Percentiles rank a stretch among this genome's conserved stretches.
Conservation (phyloP, 2,113 vertebrate species). For the Isichthys henryi region DNA sequence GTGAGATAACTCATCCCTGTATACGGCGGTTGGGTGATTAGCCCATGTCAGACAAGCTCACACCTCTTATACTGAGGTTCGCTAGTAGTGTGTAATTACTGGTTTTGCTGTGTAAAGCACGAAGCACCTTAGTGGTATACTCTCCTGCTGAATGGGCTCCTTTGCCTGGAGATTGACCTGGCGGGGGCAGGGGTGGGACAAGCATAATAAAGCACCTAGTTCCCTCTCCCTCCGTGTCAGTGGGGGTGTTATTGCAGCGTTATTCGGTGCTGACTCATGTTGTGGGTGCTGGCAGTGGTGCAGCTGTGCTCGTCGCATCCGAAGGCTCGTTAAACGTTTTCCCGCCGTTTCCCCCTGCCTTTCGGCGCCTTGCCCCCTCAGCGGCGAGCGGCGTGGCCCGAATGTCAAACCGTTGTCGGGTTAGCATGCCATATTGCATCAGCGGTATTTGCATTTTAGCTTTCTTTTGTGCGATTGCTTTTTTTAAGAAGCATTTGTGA, state of each 20-base stretch:
- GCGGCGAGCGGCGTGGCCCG: not conserved
- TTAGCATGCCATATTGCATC: not conserved
- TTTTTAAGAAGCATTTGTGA: not conserved
- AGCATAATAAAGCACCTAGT: not conserved
- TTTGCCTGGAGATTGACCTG: not conserved
- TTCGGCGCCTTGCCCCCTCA: not conserved
- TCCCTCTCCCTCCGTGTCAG: not conserved
- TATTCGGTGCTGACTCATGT: not conserved
- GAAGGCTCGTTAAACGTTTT: not conserved
- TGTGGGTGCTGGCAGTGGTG: not conserved
- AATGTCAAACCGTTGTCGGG: not conserved
- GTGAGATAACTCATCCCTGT: not conserved
- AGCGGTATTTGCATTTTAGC: not conserved
- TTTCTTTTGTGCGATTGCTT: not conserved
- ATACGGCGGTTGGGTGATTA: not conserved
- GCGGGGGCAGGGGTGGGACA: not conserved
- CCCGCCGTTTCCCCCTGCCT: not conserved
- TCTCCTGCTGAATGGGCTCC: not conserved
- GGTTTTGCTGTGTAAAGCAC: not conserved
- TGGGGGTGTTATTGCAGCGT: not conserved
- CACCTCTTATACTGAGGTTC: not conserved
- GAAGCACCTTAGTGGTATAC: not conserved
- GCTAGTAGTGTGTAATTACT: not conserved
- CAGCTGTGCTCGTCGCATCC: not conserved
- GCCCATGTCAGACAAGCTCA: not conserved